phyloP scores from a whole-genome alignment of 1,140 invertebrate species.

The Thalassaphorura encarpata region DNA sequence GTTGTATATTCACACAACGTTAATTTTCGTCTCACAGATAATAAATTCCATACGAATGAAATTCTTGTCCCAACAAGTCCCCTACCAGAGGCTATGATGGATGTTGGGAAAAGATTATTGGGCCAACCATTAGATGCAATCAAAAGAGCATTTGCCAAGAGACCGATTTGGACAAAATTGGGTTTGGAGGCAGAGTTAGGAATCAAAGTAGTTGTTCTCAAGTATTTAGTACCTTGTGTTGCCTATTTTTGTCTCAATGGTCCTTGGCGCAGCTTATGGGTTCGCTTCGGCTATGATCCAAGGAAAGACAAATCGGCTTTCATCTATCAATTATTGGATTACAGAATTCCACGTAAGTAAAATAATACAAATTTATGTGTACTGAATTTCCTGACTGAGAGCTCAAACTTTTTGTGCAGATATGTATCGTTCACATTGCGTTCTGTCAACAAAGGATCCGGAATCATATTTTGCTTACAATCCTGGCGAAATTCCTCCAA shows the following conservation, averaged over 20 bases:
- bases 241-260: slow-evolving; percentile 77
- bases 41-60: neutral
- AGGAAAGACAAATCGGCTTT: slow-evolving; percentile 62
- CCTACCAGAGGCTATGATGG: slow-evolving; percentile 42
- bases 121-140: slow-evolving; percentile 42
- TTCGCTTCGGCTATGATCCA: slow-evolving; percentile 76
- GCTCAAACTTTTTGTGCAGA: slow-evolving; percentile 4
- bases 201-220: slow-evolving; percentile 52
- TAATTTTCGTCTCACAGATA: slow-evolving; percentile 17
- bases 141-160: slow-evolving; percentile 55
- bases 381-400: neutral
- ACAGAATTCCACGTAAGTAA: slow-evolving; percentile 58
- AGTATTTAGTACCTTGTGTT: slow-evolving; percentile 64
- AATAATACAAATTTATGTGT: slow-evolving; percentile 35
- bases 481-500: slow-evolving; percentile 58
- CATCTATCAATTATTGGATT: slow-evolving; percentile 78
- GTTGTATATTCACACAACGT: slow-evolving; percentile 20
- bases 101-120: slow-evolving; percentile 43
- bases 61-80: slow-evolving; percentile 43
- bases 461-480: too few relatives aligned
- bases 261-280: slow-evolving; percentile 79
- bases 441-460: slow-evolving; percentile 1
- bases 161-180: slow-evolving; percentile 75
- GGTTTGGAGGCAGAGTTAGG: slow-evolving; percentile 56
- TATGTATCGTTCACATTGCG: slow-evolving; percentile 11